These are phyloP conservation scores for Caranx melampygus DNA, from an alignment of 2,113 vertebrate species.

Conservation along the genomic window DNA sequence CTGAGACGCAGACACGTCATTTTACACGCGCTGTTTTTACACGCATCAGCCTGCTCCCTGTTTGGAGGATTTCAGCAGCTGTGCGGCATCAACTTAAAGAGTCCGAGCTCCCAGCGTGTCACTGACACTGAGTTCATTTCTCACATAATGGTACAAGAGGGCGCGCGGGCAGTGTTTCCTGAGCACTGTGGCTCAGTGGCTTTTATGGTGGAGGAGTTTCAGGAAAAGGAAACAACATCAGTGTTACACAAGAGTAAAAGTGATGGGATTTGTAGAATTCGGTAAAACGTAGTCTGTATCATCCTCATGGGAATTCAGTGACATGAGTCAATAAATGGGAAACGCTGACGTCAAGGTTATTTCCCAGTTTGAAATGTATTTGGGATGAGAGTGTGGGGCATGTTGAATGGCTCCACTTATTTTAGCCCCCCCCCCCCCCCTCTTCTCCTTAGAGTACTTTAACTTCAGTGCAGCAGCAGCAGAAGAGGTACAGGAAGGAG, in stretches of 20 bases:
- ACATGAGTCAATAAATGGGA: too few relatives aligned
- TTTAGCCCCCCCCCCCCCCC: too few relatives aligned
- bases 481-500: not conserved
- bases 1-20: too few relatives aligned
- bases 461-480: too few relatives aligned
- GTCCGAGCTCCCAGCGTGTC: not conserved
- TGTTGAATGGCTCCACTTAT: too few relatives aligned
- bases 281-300: too few relatives aligned
- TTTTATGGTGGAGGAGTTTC: too few relatives aligned
- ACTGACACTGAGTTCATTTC: constrained; percentile 31
- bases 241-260: not conserved
- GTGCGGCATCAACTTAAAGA: constrained; percentile 2
- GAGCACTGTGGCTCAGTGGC: not conserved
- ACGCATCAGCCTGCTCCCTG: not conserved
- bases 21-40: not conserved
- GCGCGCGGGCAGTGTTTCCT: not conserved
- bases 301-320: too few relatives aligned
- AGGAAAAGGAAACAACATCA: not conserved
- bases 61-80: not conserved
- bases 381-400: too few relatives aligned
- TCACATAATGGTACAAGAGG: not conserved
- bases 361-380: too few relatives aligned
- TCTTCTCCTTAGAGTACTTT: too few relatives aligned
- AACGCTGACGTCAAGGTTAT: too few relatives aligned
- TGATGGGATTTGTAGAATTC: not conserved